Base-by-base conservation (phyloP, 53 echinoderm and acorn worm genomes). In the Henricia sp. region DNA sequence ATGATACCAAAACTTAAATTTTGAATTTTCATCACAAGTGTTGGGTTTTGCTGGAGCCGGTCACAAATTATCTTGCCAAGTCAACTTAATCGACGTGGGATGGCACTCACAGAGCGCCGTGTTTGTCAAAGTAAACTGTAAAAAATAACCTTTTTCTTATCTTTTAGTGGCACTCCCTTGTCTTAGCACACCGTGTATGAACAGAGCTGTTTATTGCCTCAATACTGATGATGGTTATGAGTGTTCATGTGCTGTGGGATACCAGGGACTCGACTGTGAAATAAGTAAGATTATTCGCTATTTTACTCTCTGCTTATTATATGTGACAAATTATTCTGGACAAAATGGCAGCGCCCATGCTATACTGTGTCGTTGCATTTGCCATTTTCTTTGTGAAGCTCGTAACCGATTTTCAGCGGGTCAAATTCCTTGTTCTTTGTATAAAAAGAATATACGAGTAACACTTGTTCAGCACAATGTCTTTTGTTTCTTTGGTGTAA, bases 171-270 rank as follows among this genome's bases (percentile, higher is more conserved):
- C 71, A 3, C 60, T 71, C 21, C 88, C 88, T 2, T 88, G 88
- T 39, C 46, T 70, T 24, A 70, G 70, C 44, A n/a, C 30, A 13
- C 88, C 88, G 5, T 88, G 88, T 71, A 60, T 43, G 34, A 82
- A 88, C 38, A 27, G 30, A 1, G 71, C 71, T 6, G 46, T 58
- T 4, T n/a, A n/a, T n/a, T 88, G 82, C 39, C 37, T 68, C 3
- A 68, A 70, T 27, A 71, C 68, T 24, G 56, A 62, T 26, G 70
- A 59, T 32, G 43, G 53, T 32, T 89, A 75, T 70, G 55, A 38
- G 30, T 89, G 84, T 25, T 39, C 74, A 11, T 89, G 85, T 66
- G 25, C 28, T 17, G n/a, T n/a, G 17, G 71, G 68, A 12, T 89
- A 73, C 37, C 55, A 37, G 17, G 89, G 89, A 43, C 35, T 11